These are phyloP conservation scores for Clanis bilineata DNA, from an alignment of 2,888 invertebrate genomes.

Conservation along the genomic window DNA sequence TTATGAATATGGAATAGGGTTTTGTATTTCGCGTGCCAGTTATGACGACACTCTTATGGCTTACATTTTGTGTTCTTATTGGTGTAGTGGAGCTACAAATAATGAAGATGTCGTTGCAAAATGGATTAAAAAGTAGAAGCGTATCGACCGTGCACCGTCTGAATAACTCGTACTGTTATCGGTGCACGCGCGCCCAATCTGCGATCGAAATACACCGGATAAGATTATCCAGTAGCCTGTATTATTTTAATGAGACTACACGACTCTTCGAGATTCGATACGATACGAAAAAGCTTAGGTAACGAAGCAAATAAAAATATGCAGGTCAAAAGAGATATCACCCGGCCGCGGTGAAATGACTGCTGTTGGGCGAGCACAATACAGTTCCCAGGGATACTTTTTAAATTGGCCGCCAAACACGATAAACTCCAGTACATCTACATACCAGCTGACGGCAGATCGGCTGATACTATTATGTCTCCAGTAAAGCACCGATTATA, in stretches of 20 bases:
- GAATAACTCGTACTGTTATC: slow-evolving; percentile 79
- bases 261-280: slow-evolving; percentile 75
- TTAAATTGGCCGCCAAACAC: slow-evolving; percentile 76
- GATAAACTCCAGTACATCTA: slow-evolving; percentile 73
- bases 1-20: slow-evolving; percentile 60
- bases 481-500: slow-evolving; percentile 79
- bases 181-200: slow-evolving; percentile 80
- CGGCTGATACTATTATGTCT: slow-evolving; percentile 79
- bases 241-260: slow-evolving; percentile 83
- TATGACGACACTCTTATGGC: slow-evolving; percentile 6
- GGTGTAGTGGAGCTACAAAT: slow-evolving; percentile 53
- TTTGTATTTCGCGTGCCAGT: background rate
- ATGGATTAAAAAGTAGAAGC: slow-evolving; percentile 73
- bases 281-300: slow-evolving; percentile 78
- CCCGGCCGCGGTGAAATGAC: slow-evolving; percentile 60
- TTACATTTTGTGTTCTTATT: slow-evolving; percentile 21
- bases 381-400: slow-evolving; percentile 56
- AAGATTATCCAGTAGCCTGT: slow-evolving; percentile 82
- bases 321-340: slow-evolving; percentile 78
- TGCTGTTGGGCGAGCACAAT: slow-evolving; percentile 49
- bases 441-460: slow-evolving; percentile 80
- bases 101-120: slow-evolving; percentile 78
- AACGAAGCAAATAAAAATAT: slow-evolving; percentile 76
- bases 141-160: slow-evolving; percentile 73
- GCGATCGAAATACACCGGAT: slow-evolving; percentile 80